phyloP scores from a whole-genome alignment of 2,797 vertebrate species.

The Sylvia borin region DNA sequence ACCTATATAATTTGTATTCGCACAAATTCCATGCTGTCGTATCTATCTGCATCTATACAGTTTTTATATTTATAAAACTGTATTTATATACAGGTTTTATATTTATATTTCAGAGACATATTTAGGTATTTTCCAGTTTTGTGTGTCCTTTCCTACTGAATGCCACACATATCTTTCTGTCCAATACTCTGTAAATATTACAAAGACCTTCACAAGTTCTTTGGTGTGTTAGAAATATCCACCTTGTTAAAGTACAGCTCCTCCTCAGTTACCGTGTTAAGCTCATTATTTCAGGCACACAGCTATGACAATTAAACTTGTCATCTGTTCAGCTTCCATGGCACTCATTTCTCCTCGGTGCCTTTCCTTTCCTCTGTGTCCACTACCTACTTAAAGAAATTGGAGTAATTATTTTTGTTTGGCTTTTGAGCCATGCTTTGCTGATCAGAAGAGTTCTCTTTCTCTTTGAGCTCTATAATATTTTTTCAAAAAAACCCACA shows the following conservation, averaged over 20 bases:
- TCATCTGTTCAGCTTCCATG: neutral
- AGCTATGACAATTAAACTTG: constrained; percentile 17
- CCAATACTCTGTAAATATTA: neutral
- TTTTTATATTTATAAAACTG: neutral
- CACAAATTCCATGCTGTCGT: neutral
- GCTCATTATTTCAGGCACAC: constrained; percentile 4
- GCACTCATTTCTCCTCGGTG: neutral
- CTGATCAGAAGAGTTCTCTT: neutral
- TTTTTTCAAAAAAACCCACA: neutral
- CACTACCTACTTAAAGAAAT: neutral
- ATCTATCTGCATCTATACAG: no score
- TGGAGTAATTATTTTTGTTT: neutral
- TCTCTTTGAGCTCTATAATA: neutral
- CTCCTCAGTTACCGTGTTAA: neutral
- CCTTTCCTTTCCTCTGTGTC: neutral
- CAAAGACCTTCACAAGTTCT: neutral
- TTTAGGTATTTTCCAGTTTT: neutral
- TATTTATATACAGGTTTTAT: neutral
- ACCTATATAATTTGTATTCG: neutral
- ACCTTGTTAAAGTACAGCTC: neutral
- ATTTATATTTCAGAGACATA: neutral
- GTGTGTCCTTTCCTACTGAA: neutral
- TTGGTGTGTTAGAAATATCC: neutral
- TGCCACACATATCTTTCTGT: neutral
- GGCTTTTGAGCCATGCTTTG: neutral